phyloP scores from a whole-genome alignment of 2,797 vertebrate species.

The Eleutherodactylus coqui region DNA sequence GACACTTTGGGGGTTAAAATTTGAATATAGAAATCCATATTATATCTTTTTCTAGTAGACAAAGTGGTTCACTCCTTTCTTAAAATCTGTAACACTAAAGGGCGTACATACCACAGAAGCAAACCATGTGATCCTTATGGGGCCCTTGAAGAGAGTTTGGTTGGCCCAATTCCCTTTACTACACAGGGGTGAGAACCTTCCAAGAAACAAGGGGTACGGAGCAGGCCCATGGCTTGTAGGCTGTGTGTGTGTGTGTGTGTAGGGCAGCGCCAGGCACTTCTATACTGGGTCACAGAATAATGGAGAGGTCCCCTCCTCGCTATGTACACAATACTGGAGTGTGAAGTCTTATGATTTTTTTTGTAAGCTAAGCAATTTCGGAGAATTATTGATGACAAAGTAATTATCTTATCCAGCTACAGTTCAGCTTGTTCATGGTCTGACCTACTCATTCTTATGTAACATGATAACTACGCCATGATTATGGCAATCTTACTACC shows the following conservation, averaged over 20 bases:
- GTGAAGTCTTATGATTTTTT: background rate
- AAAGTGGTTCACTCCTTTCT: too few relatives aligned
- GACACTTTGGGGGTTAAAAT: too few relatives aligned
- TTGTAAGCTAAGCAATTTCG: background rate
- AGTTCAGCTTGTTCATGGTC: background rate
- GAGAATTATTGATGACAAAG: background rate
- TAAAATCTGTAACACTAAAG: background rate
- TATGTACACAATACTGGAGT: background rate
- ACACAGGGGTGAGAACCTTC: too few relatives aligned
- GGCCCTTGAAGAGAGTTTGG: background rate
- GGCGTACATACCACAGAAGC: background rate
- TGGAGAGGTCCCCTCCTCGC: background rate
- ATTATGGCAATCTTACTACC: too few relatives aligned
- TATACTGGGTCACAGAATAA: background rate
- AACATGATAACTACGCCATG: too few relatives aligned
- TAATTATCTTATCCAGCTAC: background rate
- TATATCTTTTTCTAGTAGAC: background rate
- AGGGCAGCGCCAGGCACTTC: background rate
- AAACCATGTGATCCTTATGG: background rate
- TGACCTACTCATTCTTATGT: background rate
- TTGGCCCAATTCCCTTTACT: background rate
- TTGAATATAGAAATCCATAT: background rate
- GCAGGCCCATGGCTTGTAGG: too few relatives aligned
- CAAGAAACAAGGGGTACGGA: too few relatives aligned
- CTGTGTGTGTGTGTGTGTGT: too few relatives aligned